phyloP scores from a whole-genome alignment of 2,797 vertebrate genomes.

The Nannoperca australis region DNA sequence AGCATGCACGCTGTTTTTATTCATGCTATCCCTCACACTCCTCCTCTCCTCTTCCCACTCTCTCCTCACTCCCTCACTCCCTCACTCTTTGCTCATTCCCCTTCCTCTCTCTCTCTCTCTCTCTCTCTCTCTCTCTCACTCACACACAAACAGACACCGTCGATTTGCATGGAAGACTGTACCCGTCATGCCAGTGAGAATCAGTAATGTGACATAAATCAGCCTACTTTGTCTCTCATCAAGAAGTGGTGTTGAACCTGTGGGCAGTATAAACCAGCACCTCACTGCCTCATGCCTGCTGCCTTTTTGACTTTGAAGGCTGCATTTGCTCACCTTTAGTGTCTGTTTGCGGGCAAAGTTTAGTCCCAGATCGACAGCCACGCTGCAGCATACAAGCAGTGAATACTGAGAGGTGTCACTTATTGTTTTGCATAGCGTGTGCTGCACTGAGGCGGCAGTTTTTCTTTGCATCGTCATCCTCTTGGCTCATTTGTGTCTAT shows the following conservation, averaged over 20 bases:
- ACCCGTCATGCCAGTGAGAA: slow-evolving; percentile 39
- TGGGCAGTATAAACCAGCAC: slow-evolving; percentile 23
- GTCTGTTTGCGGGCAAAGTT: slow-evolving; percentile 49
- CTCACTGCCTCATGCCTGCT: slow-evolving; percentile 36
- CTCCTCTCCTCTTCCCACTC: neutral
- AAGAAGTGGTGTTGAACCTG: slow-evolving; percentile 36
- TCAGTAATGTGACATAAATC: slow-evolving; percentile 49
- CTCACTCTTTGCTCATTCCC: neutral
- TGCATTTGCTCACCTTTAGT: slow-evolving; percentile 53
- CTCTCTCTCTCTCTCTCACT: slow-evolving; percentile 2
- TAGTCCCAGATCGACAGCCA: slow-evolving; percentile 60
- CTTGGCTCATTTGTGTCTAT: neutral
- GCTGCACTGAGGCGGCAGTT: slow-evolving; percentile 5
- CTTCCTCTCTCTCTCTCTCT: neutral
- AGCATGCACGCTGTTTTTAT: slow-evolving; percentile 63
- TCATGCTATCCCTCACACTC: slow-evolving; percentile 22
- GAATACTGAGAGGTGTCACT: slow-evolving; percentile 58
- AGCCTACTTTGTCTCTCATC: slow-evolving; percentile 50
- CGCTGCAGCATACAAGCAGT: slow-evolving; percentile 9
- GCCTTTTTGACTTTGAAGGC: slow-evolving; percentile 56
- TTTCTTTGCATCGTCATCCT: slow-evolving; percentile 10
- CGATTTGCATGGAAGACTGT: slow-evolving; percentile 47
- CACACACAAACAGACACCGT: neutral
- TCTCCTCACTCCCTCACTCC: slow-evolving; percentile 1
- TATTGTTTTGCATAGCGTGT: slow-evolving; percentile 20